Base-by-base conservation (phyloP, 37 sponge, comb jelly and placozoan species). In the Spongilla lacustris region DNA sequence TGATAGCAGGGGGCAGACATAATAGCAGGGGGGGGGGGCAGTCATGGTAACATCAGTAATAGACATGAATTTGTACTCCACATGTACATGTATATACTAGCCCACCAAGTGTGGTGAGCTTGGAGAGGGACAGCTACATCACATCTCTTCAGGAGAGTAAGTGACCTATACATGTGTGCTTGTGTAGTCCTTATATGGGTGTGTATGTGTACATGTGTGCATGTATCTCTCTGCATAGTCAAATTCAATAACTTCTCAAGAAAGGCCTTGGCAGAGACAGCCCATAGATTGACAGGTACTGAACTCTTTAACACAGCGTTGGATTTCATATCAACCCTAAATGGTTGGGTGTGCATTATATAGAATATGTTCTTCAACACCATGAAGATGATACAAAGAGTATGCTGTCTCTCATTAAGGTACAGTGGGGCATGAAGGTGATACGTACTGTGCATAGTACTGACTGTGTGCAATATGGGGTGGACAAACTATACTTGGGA, bases 301-400 rank as follows among this genome's bases (percentile, higher is more conserved):
- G 29, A n/a, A n/a, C 71, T 70, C 4, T 29, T 30, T 4, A 11
- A 10, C 29, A 34, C 2, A 67, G 32, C 26, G n/a, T n/a, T n/a
- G n/a, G n/a, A n/a, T n/a, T n/a, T n/a, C n/a, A n/a, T n/a, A n/a
- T n/a, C n/a, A n/a, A n/a, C n/a, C n/a, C n/a, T n/a, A n/a, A n/a
- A n/a, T n/a, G n/a, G n/a, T n/a, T n/a, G n/a, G 31, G 2, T 31
- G 26, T 46, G 46, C 46, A 46, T 32, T 24, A 17, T 74, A 17
- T 67, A 91, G 91, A 78, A 12, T 66, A 88, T 80, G n/a, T 92
- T 0, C 48, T 85, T 34, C 72, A 75, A 23, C 34, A 69, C 35
- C 78, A 84, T 74, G 93, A 93, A 36, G 90, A 93, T 71, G 93
- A 93, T 36, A 93, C 93, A 0, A 93, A 86, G 38, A 93, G 89